Evolutionary conservation across 2,797 vertebrate genomes (phyloP).

Genomic region (Pterois miles): DNA sequence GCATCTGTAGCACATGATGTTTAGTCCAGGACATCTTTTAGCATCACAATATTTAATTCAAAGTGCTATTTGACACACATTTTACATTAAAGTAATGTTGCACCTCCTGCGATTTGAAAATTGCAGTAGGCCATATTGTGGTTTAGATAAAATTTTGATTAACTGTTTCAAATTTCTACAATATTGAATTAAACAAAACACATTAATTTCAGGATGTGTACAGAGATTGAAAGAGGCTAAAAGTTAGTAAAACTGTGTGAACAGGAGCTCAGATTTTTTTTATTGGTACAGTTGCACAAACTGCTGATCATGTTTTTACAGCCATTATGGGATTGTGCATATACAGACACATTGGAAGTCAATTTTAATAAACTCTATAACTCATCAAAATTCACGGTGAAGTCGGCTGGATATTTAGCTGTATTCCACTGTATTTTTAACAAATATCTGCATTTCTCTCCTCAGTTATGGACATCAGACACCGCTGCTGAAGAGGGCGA

Average conservation of each 20-base stretch:
- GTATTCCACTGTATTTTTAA: neutral
- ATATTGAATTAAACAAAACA: neutral
- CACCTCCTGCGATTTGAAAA: no score
- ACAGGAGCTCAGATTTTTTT: neutral
- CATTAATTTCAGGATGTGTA: no score
- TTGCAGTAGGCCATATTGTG: no score
- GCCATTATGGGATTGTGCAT: neutral
- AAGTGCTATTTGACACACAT: no score
- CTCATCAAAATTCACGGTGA: neutral
- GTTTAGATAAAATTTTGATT: no score
- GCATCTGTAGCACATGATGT: no score
- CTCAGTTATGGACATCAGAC: constrained; percentile 97
- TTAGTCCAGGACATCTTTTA: no score
- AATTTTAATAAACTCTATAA: neutral
- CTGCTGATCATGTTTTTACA: neutral
- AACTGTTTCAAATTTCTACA: neutral
- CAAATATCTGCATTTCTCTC: constrained; percentile 24
- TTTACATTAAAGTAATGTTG: no score
- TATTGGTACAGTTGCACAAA: neutral
- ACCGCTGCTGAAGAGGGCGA: constrained; percentile 91
- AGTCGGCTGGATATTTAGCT: neutral
- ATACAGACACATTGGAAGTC: neutral
- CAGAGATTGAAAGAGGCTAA: no score
- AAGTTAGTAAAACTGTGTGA: neutral
- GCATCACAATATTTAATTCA: no score